Conservation (phyloP, 2,888 invertebrate species). For the Ceramica pisi region DNA sequence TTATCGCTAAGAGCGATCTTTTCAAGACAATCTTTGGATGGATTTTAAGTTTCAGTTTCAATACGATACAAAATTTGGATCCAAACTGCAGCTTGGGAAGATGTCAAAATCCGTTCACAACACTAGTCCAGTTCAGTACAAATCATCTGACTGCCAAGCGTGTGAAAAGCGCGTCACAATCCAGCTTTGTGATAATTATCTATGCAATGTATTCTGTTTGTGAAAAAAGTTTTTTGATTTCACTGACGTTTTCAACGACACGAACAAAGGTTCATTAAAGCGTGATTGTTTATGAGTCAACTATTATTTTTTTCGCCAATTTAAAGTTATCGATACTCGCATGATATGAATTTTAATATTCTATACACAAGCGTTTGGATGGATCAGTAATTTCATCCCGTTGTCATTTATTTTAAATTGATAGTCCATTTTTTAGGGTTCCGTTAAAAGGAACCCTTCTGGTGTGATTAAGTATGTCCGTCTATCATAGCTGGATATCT, state of each 20-base stretch:
- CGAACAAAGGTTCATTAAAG: background rate
- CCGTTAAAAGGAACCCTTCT: too few relatives aligned
- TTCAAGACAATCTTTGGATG: too few relatives aligned
- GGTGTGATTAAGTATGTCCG: too few relatives aligned
- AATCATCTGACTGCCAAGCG: too few relatives aligned
- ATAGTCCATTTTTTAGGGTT: background rate
- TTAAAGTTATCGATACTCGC: constrained; percentile 3
- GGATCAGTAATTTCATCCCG: background rate
- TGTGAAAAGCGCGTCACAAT: background rate
- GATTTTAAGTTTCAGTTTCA: too few relatives aligned
- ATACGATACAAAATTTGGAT: too few relatives aligned
- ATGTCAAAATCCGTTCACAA: too few relatives aligned
- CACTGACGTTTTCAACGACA: background rate
- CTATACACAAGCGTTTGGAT: background rate
- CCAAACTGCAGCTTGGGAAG: too few relatives aligned
- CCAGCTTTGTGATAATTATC: background rate
- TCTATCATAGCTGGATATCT: too few relatives aligned
- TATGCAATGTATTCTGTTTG: constrained; percentile 20
- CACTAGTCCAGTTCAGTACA: background rate
- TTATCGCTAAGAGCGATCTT: too few relatives aligned
- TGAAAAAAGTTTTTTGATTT: background rate
- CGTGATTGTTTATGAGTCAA: constrained; percentile 30
- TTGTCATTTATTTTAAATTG: background rate
- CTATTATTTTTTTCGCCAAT: constrained; percentile 30
- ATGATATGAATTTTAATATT: constrained; percentile 5